These are phyloP conservation scores for Prosapia bicincta DNA, from an alignment of 2,888 invertebrate genomes.

Conservation along the genomic window DNA sequence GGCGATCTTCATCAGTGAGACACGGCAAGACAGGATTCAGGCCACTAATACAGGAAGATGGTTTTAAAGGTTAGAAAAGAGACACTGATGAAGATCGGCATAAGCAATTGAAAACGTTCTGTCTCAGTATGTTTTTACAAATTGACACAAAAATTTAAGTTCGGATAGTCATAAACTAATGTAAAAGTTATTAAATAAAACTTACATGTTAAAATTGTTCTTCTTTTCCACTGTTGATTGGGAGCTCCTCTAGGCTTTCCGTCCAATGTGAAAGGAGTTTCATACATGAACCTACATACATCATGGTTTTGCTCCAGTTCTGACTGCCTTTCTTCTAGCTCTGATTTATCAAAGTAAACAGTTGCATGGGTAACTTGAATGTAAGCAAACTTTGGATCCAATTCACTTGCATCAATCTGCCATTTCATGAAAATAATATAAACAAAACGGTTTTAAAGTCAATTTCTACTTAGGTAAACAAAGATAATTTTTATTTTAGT, in stretches of 20 bases:
- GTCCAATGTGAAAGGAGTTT: constrained; percentile 89
- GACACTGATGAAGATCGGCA: no score
- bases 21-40: not conserved
- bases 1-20: not conserved
- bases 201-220: constrained; percentile 86
- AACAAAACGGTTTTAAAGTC: no score
- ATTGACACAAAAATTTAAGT: no score
- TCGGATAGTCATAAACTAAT: no score
- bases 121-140: no score
- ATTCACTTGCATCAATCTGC: constrained; percentile 66
- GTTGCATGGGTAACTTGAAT: constrained; percentile 96
- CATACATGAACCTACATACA: constrained; percentile 85
- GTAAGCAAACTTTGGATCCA: constrained; percentile 82
- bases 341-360: constrained; percentile 73
- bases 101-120: no score
- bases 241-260: constrained; percentile 74
- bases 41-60: no score
- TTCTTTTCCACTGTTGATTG: constrained; percentile 86
- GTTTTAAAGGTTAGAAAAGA: no score
- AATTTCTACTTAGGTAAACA: no score
- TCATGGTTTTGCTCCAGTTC: constrained; percentile 91
- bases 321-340: constrained; percentile 68
- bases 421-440: constrained; percentile 27
- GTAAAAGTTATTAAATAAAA: no score
- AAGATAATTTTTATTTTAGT: no score